These are phyloP conservation scores for Alcis repandata DNA, from an alignment of 2,888 invertebrate species.

Conservation along the genomic window DNA sequence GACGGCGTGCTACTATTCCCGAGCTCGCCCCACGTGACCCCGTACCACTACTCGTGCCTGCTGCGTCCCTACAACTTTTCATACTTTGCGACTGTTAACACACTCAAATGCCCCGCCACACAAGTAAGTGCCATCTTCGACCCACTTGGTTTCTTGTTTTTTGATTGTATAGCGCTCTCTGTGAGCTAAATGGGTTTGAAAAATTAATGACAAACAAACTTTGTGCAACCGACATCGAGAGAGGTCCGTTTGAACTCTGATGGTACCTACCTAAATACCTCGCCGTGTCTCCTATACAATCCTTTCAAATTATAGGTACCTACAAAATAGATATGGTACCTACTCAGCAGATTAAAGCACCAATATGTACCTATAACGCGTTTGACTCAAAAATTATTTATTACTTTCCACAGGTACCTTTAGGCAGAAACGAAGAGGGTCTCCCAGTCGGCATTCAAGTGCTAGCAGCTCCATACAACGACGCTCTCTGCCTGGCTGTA, in stretches of 20 bases:
- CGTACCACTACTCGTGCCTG: constrained; percentile 93
- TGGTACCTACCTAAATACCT: no score
- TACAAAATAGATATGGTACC: no score
- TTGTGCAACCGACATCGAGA: no score
- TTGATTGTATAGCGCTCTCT: no score
- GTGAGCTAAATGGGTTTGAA: no score
- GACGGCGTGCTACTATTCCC: constrained; percentile 95
- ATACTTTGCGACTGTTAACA: constrained; percentile 95
- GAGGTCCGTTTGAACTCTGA: no score
- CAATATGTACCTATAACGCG: neutral
- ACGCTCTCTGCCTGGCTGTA: constrained; percentile 91
- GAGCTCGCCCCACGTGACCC: constrained; percentile 92
- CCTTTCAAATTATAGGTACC: no score
- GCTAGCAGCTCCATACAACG: constrained; percentile 90
- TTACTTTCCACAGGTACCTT: constrained; percentile 87
- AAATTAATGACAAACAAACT: no score
- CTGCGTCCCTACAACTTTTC: constrained; percentile 94
- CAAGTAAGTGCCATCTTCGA: constrained; percentile 86
- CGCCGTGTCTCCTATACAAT: no score
- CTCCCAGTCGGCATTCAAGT: constrained; percentile 94
- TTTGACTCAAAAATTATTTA: neutral
- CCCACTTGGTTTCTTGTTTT: no score
- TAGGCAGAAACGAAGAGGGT: constrained; percentile 90
- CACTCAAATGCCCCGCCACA: constrained; percentile 93
- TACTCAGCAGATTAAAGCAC: no score